Evolutionary conservation across 2,113 vertebrate genomes (phyloP).

Genomic region (Ammospiza caudacuta): DNA sequence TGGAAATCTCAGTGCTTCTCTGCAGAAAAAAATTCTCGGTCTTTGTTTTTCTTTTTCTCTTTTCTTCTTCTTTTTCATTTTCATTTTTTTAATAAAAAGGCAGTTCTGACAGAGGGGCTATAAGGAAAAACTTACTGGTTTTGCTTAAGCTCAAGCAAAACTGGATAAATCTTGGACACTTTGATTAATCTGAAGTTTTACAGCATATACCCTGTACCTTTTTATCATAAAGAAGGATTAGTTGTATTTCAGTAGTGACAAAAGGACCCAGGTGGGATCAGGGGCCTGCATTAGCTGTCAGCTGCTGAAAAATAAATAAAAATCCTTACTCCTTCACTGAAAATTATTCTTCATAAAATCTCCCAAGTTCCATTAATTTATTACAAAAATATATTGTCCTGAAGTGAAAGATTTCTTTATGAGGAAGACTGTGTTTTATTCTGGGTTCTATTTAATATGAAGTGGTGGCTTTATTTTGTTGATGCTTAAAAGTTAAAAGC

Average conservation of each 20-base stretch:
- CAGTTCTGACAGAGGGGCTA: fast-evolving
- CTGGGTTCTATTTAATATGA: neutral
- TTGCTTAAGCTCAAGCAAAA: neutral
- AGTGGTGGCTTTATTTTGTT: neutral
- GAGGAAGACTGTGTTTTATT: neutral
- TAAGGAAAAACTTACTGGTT: neutral
- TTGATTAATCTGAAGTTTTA: neutral
- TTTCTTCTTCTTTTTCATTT: neutral
- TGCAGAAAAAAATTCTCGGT: neutral
- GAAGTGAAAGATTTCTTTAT: neutral
- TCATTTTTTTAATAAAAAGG: neutral
- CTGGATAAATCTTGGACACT: neutral
- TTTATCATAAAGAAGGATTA: neutral
- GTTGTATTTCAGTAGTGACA: neutral
- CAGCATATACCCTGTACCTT: neutral
- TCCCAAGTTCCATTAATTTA: neutral
- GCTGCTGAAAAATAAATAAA: neutral
- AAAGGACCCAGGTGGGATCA: neutral
- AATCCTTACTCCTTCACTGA: neutral
- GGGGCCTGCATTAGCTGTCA: neutral
- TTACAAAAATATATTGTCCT: neutral
- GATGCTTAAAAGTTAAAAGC: neutral
- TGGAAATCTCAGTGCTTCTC: neutral
- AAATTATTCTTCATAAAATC: neutral
- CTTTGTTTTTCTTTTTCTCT: neutral